phyloP scores from a whole-genome alignment of 2,113 vertebrate genomes.

The Xenopus laevis region DNA sequence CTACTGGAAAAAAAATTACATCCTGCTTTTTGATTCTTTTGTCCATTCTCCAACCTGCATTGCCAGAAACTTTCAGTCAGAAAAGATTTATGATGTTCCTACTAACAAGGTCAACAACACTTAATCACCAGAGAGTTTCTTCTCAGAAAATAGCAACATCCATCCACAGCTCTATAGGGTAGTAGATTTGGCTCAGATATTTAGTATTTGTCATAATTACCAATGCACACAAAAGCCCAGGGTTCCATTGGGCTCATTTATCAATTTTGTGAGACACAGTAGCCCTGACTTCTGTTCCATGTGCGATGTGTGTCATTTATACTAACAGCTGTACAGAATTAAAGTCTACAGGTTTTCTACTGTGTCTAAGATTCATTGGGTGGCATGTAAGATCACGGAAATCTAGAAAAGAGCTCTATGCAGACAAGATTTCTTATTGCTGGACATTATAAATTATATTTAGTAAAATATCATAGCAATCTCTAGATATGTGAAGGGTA shows the following conservation, averaged over 20 bases:
- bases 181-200: conserved; percentile 62
- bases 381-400: background rate
- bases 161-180: conserved; percentile 66
- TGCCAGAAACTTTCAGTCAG: conserved; percentile 82
- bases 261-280: conserved; percentile 56
- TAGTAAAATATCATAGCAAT: conserved; percentile 54
- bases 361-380: background rate
- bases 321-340: conserved; percentile 50
- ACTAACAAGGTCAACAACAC: conserved; percentile 71
- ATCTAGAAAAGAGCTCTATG: background rate
- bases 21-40: conserved; percentile 86
- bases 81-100: conserved; percentile 87
- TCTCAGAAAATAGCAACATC: conserved; percentile 89
- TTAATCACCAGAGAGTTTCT: conserved; percentile 77
- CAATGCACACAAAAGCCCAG: conserved; percentile 54
- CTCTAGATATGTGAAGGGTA: too few species aligned
- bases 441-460: background rate
- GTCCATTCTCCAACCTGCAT: conserved; percentile 78
- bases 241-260: conserved; percentile 41
- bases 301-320: conserved; percentile 51
- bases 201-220: conserved; percentile 81
- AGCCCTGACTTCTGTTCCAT: conserved; percentile 53
- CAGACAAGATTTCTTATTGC: too few species aligned
- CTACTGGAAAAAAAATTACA: conserved; percentile 68
- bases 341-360: conserved; percentile 40